These are phyloP conservation scores for Calephelis perditalis DNA, from an alignment of 2,888 invertebrate species.

Conservation along the genomic window DNA sequence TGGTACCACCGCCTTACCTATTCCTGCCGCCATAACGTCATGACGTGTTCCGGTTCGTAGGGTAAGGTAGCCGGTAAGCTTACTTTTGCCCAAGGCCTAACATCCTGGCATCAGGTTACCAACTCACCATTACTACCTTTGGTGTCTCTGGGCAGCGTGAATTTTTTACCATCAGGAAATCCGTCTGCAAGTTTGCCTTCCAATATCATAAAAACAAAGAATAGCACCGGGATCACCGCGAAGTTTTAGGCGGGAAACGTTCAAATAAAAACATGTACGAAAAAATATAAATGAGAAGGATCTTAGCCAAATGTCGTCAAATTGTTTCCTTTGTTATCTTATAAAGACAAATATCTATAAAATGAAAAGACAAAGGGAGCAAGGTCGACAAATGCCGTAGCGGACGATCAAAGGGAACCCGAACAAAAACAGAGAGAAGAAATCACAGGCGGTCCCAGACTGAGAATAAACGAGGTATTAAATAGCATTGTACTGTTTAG, in stretches of 20 bases:
- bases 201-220: no score
- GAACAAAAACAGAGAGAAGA: constrained; percentile 36
- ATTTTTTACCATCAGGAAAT: no score
- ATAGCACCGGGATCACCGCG: no score
- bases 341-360: constrained; percentile 44
- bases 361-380: constrained; percentile 44
- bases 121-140: no score
- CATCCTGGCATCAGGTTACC: no score
- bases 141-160: no score
- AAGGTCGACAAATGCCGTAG: constrained; percentile 42
- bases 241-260: constrained; percentile 34
- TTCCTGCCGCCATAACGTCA: no score
- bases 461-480: constrained; percentile 24
- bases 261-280: constrained; percentile 17
- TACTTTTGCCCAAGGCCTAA: no score
- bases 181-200: no score
- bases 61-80: no score
- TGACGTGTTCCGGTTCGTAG: no score
- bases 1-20: no score
- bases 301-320: constrained; percentile 14
- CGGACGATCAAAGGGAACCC: constrained; percentile 33
- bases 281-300: constrained; percentile 17
- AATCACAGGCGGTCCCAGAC: constrained; percentile 28
- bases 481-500: constrained; percentile 17
- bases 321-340: constrained; percentile 20